Conservation (phyloP, 2,888 invertebrate genomes). For the Drosophila aldrichi region DNA sequence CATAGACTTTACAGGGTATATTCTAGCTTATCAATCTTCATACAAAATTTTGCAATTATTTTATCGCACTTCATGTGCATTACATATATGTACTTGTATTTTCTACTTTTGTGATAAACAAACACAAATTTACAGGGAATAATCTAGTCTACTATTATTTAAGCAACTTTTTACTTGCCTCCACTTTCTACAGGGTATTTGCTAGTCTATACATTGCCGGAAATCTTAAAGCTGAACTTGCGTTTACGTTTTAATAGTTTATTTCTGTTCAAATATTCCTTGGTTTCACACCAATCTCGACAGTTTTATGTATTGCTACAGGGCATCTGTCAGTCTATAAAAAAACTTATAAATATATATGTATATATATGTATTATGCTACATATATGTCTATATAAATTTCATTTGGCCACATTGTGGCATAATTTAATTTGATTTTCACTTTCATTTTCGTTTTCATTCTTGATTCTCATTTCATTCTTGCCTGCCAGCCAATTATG, state of each 20-base stretch:
- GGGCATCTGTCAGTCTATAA: conserved; percentile 1
- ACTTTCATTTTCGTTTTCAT: conserved; percentile 39
- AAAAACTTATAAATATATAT: not conserved
- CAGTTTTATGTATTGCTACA: not conserved
- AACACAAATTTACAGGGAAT: not conserved
- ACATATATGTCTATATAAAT: not conserved
- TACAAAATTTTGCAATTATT: too few relatives aligned
- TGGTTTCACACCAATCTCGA: too few relatives aligned
- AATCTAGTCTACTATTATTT: not conserved
- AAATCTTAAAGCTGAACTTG: not conserved
- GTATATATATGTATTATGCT: not conserved
- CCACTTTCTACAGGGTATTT: not conserved
- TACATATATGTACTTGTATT: too few relatives aligned
- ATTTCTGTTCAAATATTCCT: not conserved
- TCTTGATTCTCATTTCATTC: conserved; percentile 20
- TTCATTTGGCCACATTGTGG: conserved; percentile 26
- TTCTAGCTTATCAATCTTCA: not conserved
- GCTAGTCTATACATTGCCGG: not conserved
- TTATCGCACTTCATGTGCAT: too few relatives aligned
- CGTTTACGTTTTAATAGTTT: not conserved
- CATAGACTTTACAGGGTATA: not conserved
- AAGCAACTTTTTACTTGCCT: not conserved
- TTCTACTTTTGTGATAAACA: too few relatives aligned
- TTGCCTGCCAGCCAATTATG: conserved; percentile 33
- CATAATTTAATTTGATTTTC: conserved; percentile 53